Evolutionary conservation across 2,888 invertebrate genomes (phyloP).

Genomic region (Cosmopolites sordidus): DNA sequence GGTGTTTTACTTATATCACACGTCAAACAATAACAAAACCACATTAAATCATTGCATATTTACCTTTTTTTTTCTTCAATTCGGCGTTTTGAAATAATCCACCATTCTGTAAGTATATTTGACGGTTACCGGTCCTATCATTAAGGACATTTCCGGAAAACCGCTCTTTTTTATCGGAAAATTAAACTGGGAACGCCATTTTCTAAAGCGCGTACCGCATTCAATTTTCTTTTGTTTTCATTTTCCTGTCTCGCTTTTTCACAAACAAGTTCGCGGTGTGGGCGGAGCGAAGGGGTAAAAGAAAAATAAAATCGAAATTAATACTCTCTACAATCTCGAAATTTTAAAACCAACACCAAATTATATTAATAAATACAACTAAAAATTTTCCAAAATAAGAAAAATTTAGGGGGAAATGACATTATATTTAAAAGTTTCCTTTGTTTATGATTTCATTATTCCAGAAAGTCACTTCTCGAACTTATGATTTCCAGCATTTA

Average conservation of each 20-base stretch:
- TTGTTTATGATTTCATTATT: too few species aligned
- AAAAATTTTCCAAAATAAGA: too few species aligned
- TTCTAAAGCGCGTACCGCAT: conserved; percentile 14
- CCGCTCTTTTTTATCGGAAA: conserved; percentile 5
- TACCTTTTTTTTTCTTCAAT: conserved; percentile 5
- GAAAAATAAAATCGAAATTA: conserved; percentile 8
- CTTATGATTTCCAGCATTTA: not conserved
- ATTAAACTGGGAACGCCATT: conserved; percentile 13
- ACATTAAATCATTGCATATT: not conserved
- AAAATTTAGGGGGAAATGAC: too few species aligned
- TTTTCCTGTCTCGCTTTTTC: conserved; percentile 17
- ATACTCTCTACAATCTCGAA: not conserved
- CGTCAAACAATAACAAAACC: too few species aligned
- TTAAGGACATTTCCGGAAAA: not conserved
- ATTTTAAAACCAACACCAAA: not conserved
- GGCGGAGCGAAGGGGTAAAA: conserved; percentile 4
- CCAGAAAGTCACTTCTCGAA: too few species aligned
- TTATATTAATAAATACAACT: not conserved
- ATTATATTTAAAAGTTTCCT: too few species aligned
- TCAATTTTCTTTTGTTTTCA: conserved; percentile 17
- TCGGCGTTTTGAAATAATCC: not conserved
- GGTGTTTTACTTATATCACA: too few species aligned
- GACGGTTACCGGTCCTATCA: not conserved
- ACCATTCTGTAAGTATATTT: not conserved
- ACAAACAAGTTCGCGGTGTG: conserved; percentile 8